phyloP scores from a whole-genome alignment of 2,797 vertebrate genomes.

The Crax fasciolata region DNA sequence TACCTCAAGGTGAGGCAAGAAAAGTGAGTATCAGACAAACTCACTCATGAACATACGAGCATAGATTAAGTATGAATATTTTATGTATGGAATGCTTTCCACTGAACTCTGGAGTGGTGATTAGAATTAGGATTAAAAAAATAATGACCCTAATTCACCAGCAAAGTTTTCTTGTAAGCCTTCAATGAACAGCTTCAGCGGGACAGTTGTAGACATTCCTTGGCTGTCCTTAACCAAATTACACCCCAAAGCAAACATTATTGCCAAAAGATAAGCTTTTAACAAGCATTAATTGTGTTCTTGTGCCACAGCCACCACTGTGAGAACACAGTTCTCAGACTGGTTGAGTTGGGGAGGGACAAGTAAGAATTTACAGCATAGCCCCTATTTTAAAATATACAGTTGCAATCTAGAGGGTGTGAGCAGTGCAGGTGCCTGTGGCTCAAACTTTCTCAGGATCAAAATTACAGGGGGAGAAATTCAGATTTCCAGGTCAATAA shows the following conservation, averaged over 20 bases:
- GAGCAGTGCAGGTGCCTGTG: neutral
- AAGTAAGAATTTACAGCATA: neutral
- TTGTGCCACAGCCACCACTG: neutral
- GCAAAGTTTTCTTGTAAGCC: neutral
- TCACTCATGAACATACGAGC: neutral
- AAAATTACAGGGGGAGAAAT: neutral
- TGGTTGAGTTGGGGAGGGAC: neutral
- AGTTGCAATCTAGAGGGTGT: accelerated
- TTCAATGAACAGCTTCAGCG: neutral
- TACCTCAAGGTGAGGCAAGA: neutral
- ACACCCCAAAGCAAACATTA: neutral
- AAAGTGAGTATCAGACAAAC: neutral
- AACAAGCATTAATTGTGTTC: neutral
- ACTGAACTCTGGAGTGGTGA: neutral
- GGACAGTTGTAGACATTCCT: neutral
- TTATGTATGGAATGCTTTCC: neutral
- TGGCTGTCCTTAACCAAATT: neutral
- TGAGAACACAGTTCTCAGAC: neutral
- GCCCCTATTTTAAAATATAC: neutral
- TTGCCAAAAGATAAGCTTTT: neutral
- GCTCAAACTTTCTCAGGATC: neutral
- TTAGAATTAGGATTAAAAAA: neutral
- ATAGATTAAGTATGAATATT: neutral
- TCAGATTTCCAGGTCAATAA: neutral
- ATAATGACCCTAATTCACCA: neutral